Evolutionary conservation across 2,113 vertebrate species (phyloP).

Genomic region (Brachionichthys hirsutus): DNA sequence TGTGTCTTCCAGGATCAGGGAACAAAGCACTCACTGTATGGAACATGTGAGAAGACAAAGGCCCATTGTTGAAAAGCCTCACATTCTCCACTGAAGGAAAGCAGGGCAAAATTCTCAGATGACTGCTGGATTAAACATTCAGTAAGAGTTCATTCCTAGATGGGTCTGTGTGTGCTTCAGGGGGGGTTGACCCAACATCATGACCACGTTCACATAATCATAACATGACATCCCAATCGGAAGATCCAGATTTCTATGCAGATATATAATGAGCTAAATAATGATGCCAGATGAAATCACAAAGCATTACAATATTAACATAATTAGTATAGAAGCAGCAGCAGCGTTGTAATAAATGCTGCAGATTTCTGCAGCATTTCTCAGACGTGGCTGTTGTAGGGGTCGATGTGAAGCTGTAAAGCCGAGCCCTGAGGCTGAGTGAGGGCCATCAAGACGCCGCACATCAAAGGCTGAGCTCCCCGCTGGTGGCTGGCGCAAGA

Average conservation of each 20-base stretch:
- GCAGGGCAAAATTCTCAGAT: conserved; percentile 8
- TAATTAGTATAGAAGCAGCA: background rate
- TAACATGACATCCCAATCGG: background rate
- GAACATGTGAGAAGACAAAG: conserved; percentile 26
- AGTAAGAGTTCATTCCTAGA: background rate
- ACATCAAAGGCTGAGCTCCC: conserved; percentile 44
- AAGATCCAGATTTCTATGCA: background rate
- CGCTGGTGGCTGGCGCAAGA: conserved; percentile 26
- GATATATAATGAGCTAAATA: background rate
- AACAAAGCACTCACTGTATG: conserved; percentile 5
- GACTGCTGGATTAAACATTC: conserved; percentile 8
- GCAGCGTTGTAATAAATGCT: background rate
- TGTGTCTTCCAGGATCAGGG: conserved; percentile 16
- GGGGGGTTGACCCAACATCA: too few species aligned
- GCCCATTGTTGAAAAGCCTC: conserved; percentile 4
- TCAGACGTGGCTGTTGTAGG: conserved; percentile 19
- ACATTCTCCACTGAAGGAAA: background rate
- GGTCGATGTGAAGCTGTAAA: conserved; percentile 29
- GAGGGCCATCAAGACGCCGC: conserved; percentile 43
- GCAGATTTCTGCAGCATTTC: conserved; percentile 7
- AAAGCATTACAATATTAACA: background rate
- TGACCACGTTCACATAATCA: background rate
- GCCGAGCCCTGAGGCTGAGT: conserved; percentile 21
- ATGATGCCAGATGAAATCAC: background rate
- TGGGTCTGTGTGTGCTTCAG: background rate